A percentile compares a stretch with the other conserved stretches of the same genome.
phyloP scores from a whole-genome alignment of 2,797 vertebrate genomes.

The Cossypha heuglini region DNA sequence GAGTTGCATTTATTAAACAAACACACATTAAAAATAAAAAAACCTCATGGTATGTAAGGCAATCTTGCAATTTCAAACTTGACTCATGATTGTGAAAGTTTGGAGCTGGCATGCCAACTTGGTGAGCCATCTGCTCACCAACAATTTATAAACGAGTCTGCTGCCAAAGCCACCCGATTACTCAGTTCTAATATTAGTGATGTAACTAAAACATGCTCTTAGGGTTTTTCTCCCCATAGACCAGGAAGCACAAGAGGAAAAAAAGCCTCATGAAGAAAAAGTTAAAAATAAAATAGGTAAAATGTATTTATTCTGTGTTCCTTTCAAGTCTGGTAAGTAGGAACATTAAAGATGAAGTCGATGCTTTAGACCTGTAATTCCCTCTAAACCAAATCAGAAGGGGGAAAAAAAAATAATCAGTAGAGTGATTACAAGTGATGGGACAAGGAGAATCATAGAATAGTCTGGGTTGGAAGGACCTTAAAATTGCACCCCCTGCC shows the following conservation, averaged over 20 bases:
- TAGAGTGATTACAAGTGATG: background rate
- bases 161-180: slow-evolving; percentile 59
- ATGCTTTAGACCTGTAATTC: background rate
- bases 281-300: slow-evolving; percentile 23
- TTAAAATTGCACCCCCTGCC: background rate
- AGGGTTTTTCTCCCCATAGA: slow-evolving; percentile 25
- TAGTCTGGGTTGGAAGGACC: background rate
- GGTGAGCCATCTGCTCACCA: slow-evolving; percentile 65
- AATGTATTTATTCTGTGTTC: background rate
- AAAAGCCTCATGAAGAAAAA: background rate
- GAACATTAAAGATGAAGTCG: background rate
- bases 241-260: background rate
- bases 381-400: background rate
- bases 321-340: background rate
- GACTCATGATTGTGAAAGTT: slow-evolving; percentile 63
- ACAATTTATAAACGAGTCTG: slow-evolving; percentile 43
- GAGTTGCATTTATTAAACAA: slow-evolving; percentile 39
- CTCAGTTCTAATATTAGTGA: slow-evolving; percentile 66
- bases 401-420: background rate
- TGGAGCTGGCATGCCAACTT: slow-evolving; percentile 61
- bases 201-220: slow-evolving; percentile 19
- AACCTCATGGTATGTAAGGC: background rate
- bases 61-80: slow-evolving; percentile 30
- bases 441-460: background rate
- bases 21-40: background rate